phyloP scores from a whole-genome alignment of 2,888 invertebrate species.

The Chloroclystis v-ata region DNA sequence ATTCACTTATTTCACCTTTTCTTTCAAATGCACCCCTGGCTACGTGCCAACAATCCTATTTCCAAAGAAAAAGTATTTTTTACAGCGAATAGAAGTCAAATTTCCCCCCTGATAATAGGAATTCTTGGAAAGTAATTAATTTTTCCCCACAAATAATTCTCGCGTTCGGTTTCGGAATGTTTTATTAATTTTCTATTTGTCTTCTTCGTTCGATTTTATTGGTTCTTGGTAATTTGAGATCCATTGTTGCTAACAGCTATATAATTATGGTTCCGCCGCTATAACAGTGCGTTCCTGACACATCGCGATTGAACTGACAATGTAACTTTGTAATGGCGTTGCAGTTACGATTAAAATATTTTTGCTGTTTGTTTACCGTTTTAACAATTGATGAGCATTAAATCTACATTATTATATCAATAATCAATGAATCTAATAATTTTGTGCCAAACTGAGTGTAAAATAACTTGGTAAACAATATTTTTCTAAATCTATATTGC shows the following conservation, averaged over 20 bases:
- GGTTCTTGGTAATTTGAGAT: slow-evolving; percentile 16
- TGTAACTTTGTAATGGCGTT: too few species aligned
- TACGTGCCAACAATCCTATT: slow-evolving; percentile 21
- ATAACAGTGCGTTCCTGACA: too few species aligned
- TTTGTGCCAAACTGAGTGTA: too few species aligned
- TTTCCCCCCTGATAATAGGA: slow-evolving; percentile 35
- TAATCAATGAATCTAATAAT: too few species aligned
- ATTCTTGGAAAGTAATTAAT: slow-evolving; percentile 55
- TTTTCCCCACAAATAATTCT: slow-evolving; percentile 51
- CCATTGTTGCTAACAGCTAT: slow-evolving; percentile 5
- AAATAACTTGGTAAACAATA: too few species aligned
- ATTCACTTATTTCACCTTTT: slow-evolving; percentile 26
- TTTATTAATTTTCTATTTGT: slow-evolving; percentile 50
- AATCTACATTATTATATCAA: too few species aligned
- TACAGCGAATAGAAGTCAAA: slow-evolving; percentile 14
- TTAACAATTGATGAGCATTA: too few species aligned
- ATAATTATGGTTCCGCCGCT: background rate
- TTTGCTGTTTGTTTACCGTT: too few species aligned
- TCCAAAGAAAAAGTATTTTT: slow-evolving; percentile 17
- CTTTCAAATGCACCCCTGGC: slow-evolving; percentile 25
- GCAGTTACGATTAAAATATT: too few species aligned
- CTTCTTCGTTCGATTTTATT: slow-evolving; percentile 29
- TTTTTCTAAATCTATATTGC: too few species aligned
- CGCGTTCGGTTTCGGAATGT: slow-evolving; percentile 35
- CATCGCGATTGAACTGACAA: too few species aligned